Evolutionary conservation across 2,888 invertebrate genomes (phyloP), one percentile per base, ranked within the genome.

Genomic region (Chaitophorus viminalis): DNA sequence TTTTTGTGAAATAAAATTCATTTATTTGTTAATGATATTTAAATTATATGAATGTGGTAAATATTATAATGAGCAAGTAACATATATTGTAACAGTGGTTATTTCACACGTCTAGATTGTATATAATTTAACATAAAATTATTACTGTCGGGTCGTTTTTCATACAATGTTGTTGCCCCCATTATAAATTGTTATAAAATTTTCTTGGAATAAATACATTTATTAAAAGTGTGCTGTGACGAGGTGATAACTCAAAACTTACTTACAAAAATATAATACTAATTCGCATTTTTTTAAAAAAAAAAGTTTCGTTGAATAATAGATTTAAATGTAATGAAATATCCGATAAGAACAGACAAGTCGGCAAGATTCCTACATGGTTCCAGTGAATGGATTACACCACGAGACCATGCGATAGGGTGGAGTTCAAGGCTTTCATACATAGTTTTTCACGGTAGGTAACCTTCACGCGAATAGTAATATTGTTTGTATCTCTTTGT

Each of bases 391-490:
- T 21, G 81, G 68, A 68, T 81, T 79, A 79, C 60, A 36, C 33
- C 36, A 17, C 78, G 25, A 18, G 25, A 54, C 21, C n/a, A 6
- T 14, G 33, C 60, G 31, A 77, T 79, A 39, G 81, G 81, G 81
- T 81, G 84, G 77, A 65, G 84, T 85, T 85, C 84, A 85, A 85
- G 84, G 84, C 52, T 77, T 65, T 60, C 39, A 39, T 29, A 11
- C 77, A n/a, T 39, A n/a, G 84, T 76, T 85, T 84, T 85, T 77
- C 85, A 85, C 77, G 85, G 77, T 77, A 39, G 68, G 85, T 52
- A 85, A 85, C 85, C 85, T 85, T 85, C 85, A 52, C 75, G 85
- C 85, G 36, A 76, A 77, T 77, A 70, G 33, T 36, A 85, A 70
- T 85, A 77, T 82, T 54, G 74, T 82, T 82, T 54, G 82, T 54